Percentiles rank a stretch among this genome's conserved stretches.
Evolutionary conservation across 2,888 invertebrate species (phyloP).

Genomic region (Leptura quadrifasciata): DNA sequence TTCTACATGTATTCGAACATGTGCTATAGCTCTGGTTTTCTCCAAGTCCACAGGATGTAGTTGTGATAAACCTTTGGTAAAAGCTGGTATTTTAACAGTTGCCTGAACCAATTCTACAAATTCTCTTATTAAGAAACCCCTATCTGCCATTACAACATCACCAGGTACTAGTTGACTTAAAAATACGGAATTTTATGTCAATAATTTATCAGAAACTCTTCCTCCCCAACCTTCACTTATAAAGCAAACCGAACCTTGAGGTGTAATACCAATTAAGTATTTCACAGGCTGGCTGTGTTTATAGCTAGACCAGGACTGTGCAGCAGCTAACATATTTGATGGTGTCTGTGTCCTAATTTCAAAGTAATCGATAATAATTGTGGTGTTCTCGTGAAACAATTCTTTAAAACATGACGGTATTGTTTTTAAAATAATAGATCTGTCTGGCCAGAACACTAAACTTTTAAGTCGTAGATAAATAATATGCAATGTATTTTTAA

Average conservation of each 20-base stretch:
- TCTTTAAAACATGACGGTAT: constrained; percentile 52
- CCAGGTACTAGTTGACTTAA: constrained; percentile 46
- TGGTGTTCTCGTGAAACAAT: constrained; percentile 48
- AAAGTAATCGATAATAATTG: constrained; percentile 50
- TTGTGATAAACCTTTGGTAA: constrained; percentile 54
- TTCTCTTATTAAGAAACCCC: constrained; percentile 52
- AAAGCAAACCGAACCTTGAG: constrained; percentile 47
- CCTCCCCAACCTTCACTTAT: too few relatives aligned
- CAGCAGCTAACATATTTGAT: constrained; percentile 35
- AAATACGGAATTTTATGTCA: constrained; percentile 41
- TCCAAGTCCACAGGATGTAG: constrained; percentile 52
- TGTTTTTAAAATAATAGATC: constrained; percentile 33
- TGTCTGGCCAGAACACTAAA: constrained; percentile 46
- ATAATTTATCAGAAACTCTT: constrained; percentile 48
- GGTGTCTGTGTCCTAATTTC: constrained; percentile 39
- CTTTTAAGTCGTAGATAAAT: constrained; percentile 38
- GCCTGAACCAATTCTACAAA: constrained; percentile 44
- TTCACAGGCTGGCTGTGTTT: constrained; percentile 48
- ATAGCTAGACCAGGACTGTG: constrained; percentile 46
- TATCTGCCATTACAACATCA: constrained; percentile 52
- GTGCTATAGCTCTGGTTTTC: constrained; percentile 50
- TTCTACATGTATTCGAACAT: constrained; percentile 55
- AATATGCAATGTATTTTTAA: too few relatives aligned
- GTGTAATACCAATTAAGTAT: constrained; percentile 52
- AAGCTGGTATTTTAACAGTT: constrained; percentile 48